Conservation (phyloP, 2,797 vertebrate genomes). For the Xerus rutilus region DNA sequence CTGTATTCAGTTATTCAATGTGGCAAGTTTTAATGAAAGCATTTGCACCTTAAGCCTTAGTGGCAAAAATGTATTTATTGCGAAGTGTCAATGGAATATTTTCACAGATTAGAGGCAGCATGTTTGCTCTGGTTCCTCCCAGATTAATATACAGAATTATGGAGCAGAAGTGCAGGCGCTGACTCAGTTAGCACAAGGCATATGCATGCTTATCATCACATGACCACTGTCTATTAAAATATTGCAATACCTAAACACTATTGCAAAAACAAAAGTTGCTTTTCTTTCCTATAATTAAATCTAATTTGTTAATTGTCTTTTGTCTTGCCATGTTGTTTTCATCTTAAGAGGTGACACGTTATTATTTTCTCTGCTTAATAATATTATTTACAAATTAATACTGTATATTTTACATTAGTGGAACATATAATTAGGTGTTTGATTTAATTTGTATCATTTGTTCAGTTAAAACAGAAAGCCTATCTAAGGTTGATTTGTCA, state of each 20-base stretch:
- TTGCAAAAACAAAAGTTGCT: slow-evolving; percentile 77
- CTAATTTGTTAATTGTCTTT: slow-evolving; percentile 85
- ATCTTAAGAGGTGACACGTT: slow-evolving; percentile 76
- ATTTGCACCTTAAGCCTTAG: not conserved
- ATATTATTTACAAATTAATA: slow-evolving; percentile 85
- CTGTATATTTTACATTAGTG: slow-evolving; percentile 82
- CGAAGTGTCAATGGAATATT: slow-evolving; percentile 34
- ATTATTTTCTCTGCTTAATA: slow-evolving; percentile 85
- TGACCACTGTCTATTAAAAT: not conserved
- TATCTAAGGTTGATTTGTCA: slow-evolving; percentile 72
- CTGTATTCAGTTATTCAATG: slow-evolving; percentile 53
- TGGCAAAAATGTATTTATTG: not conserved
- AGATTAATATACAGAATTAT: not conserved
- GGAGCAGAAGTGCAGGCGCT: not conserved
- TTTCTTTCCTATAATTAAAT: slow-evolving; percentile 82
- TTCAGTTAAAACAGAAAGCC: slow-evolving; percentile 72
- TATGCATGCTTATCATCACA: not conserved
- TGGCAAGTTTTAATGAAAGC: slow-evolving; percentile 43
- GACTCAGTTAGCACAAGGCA: not conserved
- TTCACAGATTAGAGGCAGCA: not conserved
- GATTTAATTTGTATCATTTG: slow-evolving; percentile 82
- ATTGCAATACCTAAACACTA: slow-evolving; percentile 71
- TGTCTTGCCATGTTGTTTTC: slow-evolving; percentile 75
- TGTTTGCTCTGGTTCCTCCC: not conserved
- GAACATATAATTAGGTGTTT: slow-evolving; percentile 79